Evolutionary conservation across 2,888 invertebrate species (phyloP).

Genomic region (Drosophila neonasuta): DNA sequence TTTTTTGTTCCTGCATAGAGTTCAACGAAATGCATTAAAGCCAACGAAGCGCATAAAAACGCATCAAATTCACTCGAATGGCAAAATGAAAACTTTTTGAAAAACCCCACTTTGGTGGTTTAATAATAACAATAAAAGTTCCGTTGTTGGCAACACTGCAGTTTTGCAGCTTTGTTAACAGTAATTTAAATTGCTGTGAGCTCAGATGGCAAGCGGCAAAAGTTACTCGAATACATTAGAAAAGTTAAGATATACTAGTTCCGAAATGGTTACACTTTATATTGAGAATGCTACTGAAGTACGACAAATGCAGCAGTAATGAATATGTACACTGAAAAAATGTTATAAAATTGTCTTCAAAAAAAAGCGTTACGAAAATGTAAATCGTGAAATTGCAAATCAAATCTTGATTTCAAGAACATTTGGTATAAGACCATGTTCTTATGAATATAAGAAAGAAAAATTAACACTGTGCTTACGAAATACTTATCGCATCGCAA

Average conservation of each 20-base stretch:
- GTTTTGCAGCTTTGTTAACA: conserved; percentile 3
- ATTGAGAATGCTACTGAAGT: background rate
- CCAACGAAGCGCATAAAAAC: conserved; percentile 65
- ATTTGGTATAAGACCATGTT: no score
- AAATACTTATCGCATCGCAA: no score
- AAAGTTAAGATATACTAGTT: background rate
- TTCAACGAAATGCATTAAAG: conserved; percentile 54
- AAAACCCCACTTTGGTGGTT: conserved; percentile 15
- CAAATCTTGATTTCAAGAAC: no score
- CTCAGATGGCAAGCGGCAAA: conserved; percentile 2
- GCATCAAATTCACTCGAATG: conserved; percentile 65
- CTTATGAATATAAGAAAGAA: no score
- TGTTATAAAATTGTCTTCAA: no score
- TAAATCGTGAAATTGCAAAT: no score
- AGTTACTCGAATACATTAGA: background rate
- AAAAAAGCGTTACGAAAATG: no score
- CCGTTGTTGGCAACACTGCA: conserved; percentile 25
- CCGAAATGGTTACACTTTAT: background rate
- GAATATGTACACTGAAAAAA: no score
- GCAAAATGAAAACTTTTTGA: conserved; percentile 52
- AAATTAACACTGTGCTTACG: no score
- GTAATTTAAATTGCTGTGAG: conserved; percentile 12
- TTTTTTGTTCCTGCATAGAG: conserved; percentile 15
- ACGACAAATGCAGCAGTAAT: no score
- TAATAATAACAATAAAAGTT: conserved; percentile 39